Base-by-base conservation (phyloP, 2,888 invertebrate species). In the Sinhomidia bicolor region DNA sequence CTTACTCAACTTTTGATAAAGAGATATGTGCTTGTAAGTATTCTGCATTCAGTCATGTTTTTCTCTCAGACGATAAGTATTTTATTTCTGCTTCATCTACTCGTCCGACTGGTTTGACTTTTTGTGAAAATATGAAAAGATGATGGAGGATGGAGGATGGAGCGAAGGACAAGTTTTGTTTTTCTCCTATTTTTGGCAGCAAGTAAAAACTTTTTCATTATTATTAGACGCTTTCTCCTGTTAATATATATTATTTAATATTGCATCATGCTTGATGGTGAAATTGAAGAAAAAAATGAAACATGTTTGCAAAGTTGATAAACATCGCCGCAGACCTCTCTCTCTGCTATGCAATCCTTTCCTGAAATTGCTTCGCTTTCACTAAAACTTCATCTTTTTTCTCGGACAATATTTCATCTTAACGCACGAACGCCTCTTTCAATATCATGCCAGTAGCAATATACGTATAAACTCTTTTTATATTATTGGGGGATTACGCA, bases 401-500 rank as follows among this genome's bases (percentile, higher is more conserved):
- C 17, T 7, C 3, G 0, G 10, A 14, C 2, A 41, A 47, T 74
- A 44, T 44, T 74, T 74, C 47, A 74, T 80, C 60, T 80, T 41
- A 57, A 62, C 60, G 80, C 80, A 60, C 60, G 80, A 80, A 36
- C 29, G 62, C 36, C 41, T 44, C 23, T 41, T 20, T 60, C 80
- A 17, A 47, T 74, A 17, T 47, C 4, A 47, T 60, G 10, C 5
- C 10, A 26, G 17, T 7, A 60, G 14, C n/a, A n/a, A n/a, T n/a
- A n/a, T n/a, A n/a, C 32, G 17, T 68, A 68, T n/a, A 65, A 36
- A 1, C 41, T n/a, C n/a, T 41, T 68, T 9, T 36, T 41, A 36
- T 68, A 68, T 41, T 68, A 5, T 32, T 17, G 32, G 20, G 41
- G 20, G 68, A 68, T 68, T 68, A 68, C 36, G 68, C 41, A 68